Evolutionary conservation across 2,797 vertebrate genomes (phyloP).

Genomic region (Dendrocincla fuliginosa): DNA sequence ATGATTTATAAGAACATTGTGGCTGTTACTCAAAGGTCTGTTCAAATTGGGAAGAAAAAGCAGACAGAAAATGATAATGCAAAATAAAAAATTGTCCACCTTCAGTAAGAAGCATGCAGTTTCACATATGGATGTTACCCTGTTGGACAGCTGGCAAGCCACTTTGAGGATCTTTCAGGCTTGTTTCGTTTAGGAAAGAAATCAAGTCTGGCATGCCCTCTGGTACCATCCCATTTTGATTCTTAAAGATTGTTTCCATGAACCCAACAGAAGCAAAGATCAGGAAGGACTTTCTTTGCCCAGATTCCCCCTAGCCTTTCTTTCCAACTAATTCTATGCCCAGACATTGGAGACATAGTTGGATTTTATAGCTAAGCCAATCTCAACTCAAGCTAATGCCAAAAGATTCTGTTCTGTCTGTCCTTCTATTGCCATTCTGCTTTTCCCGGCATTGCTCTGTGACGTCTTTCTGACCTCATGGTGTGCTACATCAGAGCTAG

Average conservation of each 20-base stretch:
- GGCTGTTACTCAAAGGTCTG: not conserved
- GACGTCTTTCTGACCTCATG: not conserved
- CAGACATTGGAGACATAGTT: not conserved
- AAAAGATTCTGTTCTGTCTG: not conserved
- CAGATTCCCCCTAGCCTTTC: not conserved
- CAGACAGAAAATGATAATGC: not conserved
- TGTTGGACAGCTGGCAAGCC: not conserved
- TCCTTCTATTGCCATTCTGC: not conserved
- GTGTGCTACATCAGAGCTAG: not conserved
- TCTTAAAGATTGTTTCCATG: not conserved
- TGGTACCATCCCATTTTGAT: not conserved
- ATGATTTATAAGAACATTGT: not conserved
- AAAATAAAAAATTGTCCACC: not conserved
- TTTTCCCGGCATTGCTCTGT: rapidly evolving
- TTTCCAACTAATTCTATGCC: not conserved
- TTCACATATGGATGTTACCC: not conserved
- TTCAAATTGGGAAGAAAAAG: not conserved
- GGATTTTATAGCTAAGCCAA: not conserved
- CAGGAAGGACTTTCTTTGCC: not conserved
- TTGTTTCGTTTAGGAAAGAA: not conserved
- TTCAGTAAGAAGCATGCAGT: not conserved
- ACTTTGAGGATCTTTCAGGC: not conserved
- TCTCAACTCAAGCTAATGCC: not conserved
- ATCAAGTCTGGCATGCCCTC: not conserved
- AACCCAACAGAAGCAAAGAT: not conserved